Percentiles rank a stretch among this genome's conserved stretches.
Evolutionary conservation across 2,113 vertebrate species (phyloP).

Genomic region (Neopipo cinnamomea): DNA sequence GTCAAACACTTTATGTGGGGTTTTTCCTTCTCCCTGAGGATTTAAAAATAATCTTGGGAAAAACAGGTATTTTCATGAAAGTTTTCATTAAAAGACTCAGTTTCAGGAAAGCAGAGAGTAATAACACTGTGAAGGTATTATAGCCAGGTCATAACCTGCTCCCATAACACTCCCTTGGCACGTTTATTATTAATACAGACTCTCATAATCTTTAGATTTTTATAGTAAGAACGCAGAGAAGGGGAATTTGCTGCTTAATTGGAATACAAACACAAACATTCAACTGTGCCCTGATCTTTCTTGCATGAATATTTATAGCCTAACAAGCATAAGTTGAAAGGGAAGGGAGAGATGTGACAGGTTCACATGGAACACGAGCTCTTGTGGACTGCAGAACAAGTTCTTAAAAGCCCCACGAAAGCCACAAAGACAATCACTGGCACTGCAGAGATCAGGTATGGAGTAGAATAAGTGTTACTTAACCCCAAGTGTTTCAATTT

Average conservation of each 20-base stretch:
- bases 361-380: neutral
- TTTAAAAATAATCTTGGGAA: neutral
- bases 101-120: neutral
- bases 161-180: neutral
- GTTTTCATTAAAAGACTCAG: neutral
- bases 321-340: neutral
- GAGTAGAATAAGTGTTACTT: neutral
- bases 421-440: neutral
- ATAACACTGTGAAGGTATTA: neutral
- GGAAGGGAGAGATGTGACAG: neutral
- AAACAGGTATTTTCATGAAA: neutral
- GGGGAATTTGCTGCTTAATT: neutral
- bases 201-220: neutral
- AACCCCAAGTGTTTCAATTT: neutral
- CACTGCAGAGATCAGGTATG: neutral
- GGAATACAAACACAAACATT: neutral
- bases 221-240: accelerated
- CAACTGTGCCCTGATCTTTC: neutral
- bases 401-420: neutral
- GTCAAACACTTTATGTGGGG: neutral
- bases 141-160: neutral
- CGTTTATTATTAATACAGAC: neutral
- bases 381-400: neutral
- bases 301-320: neutral
- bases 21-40: neutral